Evolutionary conservation across 2,888 invertebrate species (phyloP), one percentile per base, ranked within the genome.

Genomic region (Ophioninae sp.): DNA sequence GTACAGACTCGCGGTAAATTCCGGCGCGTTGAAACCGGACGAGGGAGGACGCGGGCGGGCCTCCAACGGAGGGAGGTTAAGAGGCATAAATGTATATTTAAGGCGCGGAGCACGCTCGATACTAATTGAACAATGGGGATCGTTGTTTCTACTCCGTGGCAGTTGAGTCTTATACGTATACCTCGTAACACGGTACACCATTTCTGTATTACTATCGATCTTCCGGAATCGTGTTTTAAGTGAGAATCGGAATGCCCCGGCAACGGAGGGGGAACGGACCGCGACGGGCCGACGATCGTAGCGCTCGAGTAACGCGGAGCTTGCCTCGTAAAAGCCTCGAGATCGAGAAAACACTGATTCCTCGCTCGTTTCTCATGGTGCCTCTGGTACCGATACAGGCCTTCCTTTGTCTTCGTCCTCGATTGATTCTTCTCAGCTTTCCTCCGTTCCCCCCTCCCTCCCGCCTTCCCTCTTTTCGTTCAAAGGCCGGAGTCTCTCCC

Each of bases 101-200:
- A 68, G 17, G 44, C 37, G 67, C 78, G 39, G 65, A 64, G 37
- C 70, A 77, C 69, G 82, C 76, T 79, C 68, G 76, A 76, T 82
- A 84, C 82, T 84, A 84, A 84, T 84, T 82, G 84, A 84, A 84
- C 84, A 84, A 82, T 84, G 79, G 82, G 59, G n/a, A 77, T 86
- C 84, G 84, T 84, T 83, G 81, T 81, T 84, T 83, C 83, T 74
- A 62, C 67, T 23, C 73, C 59, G 57, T 69, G 75, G 79, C 72
- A 10, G 56, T 68, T 67, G 50, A 41, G 56, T 77, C 69, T 56
- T 73, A 44, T 79, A 62, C 69, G 50, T 69, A 30, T 69, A 64
- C 39, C 23, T 69, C 44, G 79, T 75, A 65, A 79, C 39, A 70
- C 64, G 62, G 62, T 39, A 41, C 39, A 50, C 44, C 59, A 83